A percentile compares a stretch with the other conserved stretches of the same genome.
These are phyloP conservation scores for Furcula furcula DNA, from an alignment of 2,888 invertebrate species.

Conservation along the genomic window DNA sequence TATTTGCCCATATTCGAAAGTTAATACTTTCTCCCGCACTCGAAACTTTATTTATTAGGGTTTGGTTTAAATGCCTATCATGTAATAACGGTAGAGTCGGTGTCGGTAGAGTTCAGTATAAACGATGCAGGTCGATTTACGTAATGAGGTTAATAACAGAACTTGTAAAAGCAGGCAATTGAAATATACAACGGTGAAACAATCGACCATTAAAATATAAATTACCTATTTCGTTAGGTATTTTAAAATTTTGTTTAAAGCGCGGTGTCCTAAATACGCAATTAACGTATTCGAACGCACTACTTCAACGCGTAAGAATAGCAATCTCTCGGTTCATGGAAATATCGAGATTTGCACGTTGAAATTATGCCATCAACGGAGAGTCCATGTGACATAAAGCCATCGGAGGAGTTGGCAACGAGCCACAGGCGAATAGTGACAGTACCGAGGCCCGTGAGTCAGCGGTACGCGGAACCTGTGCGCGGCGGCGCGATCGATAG, in stretches of 20 bases:
- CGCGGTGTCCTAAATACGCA: too few relatives aligned
- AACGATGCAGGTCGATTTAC: too few relatives aligned
- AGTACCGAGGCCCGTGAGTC: conserved; percentile 61
- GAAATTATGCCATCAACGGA: conserved; percentile 54
- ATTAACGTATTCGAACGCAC: too few relatives aligned
- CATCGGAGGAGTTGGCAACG: conserved; percentile 62
- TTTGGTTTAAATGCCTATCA: too few relatives aligned
- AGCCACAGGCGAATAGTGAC: conserved; percentile 61
- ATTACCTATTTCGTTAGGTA: too few relatives aligned
- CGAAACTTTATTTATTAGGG: conserved; percentile 8
- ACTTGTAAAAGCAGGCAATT: not conserved
- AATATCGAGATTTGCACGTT: conserved; percentile 19
- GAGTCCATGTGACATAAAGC: conserved; percentile 52
- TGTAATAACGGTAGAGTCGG: too few relatives aligned
- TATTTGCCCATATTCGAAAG: too few relatives aligned
- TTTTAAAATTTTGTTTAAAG: too few relatives aligned
- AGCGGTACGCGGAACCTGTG: conserved; percentile 60
- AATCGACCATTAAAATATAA: not conserved
- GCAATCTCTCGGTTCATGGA: too few relatives aligned
- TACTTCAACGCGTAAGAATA: too few relatives aligned
- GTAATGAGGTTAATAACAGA: too few relatives aligned
- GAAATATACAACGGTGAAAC: not conserved
- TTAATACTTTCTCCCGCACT: conserved; percentile 17
- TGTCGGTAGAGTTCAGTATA: too few relatives aligned
- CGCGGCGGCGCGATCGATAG: conserved; percentile 76